Base-by-base conservation (phyloP, 2,797 vertebrate genomes). In the Numenius phaeopus region DNA sequence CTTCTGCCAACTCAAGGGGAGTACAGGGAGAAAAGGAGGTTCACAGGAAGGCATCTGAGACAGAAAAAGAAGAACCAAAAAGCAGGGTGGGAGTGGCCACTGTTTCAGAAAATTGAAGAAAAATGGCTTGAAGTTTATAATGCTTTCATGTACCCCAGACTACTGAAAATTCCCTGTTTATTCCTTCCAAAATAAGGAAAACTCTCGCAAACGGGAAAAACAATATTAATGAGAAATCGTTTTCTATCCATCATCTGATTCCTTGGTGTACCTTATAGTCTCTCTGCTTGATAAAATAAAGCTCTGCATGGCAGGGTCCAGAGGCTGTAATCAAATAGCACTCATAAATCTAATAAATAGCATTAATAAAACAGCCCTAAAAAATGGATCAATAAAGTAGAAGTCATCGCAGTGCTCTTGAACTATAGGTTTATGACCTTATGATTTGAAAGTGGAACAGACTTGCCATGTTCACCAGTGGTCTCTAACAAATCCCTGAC, bases 1-100 rank as follows among this genome's bases (percentile, higher is more conserved):
- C 57, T 87, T 80, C 78, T 95, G 94, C 95, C 95, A 97, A 24
- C 82, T 89, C 89, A 64, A 40, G 19, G 40, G 64, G 87, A 96
- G 78, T n/a, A 75, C 32, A 71, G 69, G 44, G 64, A 83, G 84
- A 86, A 71, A 89, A 80, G 50, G 40, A 92, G 32, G 29, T 87
- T 80, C 24, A 26, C 23, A 85, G 61, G 69, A 94, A 87, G 29
- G 29, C 49, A 50, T 67, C 29, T 59, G 61, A 95, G 67, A 64
- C 47, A 65, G 57, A 80, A 92, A 89, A 87, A 73, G 54, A 58
- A 73, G 30, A 42, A 83, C 5, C 3, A 50, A 62, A 90, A 93
- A 52, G 10, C 5, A 4, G 29, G 7, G 9, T 54, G 32, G 46
- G 5, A 2, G 0, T 72, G 71, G 24, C n/a, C 27, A 42, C 1